Evolutionary conservation across 2,113 vertebrate species (phyloP).

Genomic region (Illadopsis cleaveri): DNA sequence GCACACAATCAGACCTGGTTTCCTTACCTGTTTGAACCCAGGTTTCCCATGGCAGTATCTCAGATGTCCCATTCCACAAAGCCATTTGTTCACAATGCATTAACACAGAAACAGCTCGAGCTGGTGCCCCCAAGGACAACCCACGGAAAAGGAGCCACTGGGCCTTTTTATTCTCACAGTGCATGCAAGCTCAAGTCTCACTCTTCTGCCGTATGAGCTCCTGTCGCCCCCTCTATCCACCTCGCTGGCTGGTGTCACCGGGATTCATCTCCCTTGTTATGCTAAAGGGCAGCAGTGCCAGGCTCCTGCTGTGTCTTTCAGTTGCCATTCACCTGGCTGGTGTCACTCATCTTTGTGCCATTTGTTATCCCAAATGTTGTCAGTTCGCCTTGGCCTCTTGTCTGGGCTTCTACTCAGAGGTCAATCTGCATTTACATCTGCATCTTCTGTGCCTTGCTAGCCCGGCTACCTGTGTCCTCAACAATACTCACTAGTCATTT

Average conservation of each 20-base stretch:
- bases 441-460: not conserved
- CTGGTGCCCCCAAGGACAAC: not conserved
- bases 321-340: not conserved
- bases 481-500: not conserved
- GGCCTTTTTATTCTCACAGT: not conserved
- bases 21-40: not conserved
- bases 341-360: not conserved
- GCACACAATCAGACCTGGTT: not conserved
- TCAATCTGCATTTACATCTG: not conserved
- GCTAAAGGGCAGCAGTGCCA: not conserved
- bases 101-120: not conserved
- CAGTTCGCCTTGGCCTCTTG: not conserved
- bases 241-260: fast-evolving
- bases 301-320: not conserved
- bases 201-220: fast-evolving
- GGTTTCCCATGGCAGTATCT: not conserved
- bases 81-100: not conserved
- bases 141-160: not conserved
- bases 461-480: not conserved
- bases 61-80: not conserved
- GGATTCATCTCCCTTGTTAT: not conserved
- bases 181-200: not conserved
- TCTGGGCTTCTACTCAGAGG: not conserved
- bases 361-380: not conserved
- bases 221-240: not conserved